Conservation (phyloP, 2,888 invertebrate species). For the Caenorhabditis sinica region DNA sequence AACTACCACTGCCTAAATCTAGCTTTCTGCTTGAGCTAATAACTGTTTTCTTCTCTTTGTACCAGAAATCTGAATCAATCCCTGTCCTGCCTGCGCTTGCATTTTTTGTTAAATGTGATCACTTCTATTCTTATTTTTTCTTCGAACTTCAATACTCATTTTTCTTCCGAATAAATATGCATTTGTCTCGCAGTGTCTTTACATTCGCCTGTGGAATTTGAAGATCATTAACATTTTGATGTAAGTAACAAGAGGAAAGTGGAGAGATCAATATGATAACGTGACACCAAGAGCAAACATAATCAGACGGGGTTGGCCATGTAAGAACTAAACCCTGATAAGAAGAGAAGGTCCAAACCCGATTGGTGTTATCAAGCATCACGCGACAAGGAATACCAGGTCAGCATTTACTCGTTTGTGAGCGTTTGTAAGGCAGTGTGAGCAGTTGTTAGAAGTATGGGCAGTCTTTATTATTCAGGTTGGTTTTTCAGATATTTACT, state of each 20-base stretch:
- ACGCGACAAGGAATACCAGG: slow-evolving; percentile 14
- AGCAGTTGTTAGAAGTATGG: slow-evolving; percentile 22
- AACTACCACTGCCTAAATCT: slow-evolving; percentile 57
- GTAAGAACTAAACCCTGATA: slow-evolving; percentile 32
- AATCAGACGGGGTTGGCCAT: slow-evolving; percentile 27
- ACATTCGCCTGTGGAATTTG: background rate
- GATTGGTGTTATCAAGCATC: slow-evolving; percentile 30
- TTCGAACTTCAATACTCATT: background rate
- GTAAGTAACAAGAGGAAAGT: background rate
- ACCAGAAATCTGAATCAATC: slow-evolving; percentile 42
- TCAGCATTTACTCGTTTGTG: background rate
- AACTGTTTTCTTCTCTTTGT: slow-evolving; percentile 47
- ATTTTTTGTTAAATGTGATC: background rate
- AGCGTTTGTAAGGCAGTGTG: background rate
- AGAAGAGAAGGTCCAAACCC: slow-evolving; percentile 44
- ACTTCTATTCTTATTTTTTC: background rate
- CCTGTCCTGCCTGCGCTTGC: slow-evolving; percentile 27
- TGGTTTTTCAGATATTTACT: background rate
- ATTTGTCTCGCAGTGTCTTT: background rate
- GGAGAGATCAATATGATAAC: slow-evolving; percentile 29
- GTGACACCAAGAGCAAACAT: slow-evolving; percentile 58
- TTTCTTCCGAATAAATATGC: slow-evolving; percentile 42
- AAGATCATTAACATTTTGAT: slow-evolving; percentile 18
- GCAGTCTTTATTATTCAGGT: slow-evolving; percentile 45
- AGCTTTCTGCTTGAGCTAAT: slow-evolving; percentile 57